Conservation (phyloP, 2,113 vertebrate species). For the Patagioenas fasciata region DNA sequence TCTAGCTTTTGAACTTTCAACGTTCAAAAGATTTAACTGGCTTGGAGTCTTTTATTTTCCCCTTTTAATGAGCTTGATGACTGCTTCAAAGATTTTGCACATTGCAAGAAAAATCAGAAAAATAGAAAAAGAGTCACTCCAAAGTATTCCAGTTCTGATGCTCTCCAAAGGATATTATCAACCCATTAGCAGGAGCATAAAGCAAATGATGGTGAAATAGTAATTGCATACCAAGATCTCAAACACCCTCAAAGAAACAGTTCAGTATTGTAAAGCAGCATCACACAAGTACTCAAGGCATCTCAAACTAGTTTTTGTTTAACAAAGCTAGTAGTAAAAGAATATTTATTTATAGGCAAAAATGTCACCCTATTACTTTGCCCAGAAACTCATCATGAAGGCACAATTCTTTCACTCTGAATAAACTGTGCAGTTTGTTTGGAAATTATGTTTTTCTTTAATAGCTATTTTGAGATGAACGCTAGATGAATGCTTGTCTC, state of each 20-base stretch:
- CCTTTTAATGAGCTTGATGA: constrained; percentile 15
- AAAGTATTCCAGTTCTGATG: not conserved
- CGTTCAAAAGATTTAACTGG: constrained; percentile 17
- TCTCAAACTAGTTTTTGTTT: not conserved
- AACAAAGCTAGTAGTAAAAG: not conserved
- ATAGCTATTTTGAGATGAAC: not conserved
- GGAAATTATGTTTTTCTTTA: not conserved
- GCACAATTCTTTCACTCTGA: not conserved
- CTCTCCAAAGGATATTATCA: not conserved
- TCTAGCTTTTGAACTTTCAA: constrained; percentile 28
- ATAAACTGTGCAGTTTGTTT: not conserved
- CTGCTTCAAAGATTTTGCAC: constrained; percentile 19
- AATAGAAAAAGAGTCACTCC: not conserved
- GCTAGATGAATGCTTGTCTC: not conserved
- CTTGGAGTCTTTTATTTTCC: constrained; percentile 45
- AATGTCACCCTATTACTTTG: not conserved
- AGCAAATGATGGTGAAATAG: not conserved
- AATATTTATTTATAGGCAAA: constrained; percentile 5
- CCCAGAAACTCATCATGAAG: not conserved
- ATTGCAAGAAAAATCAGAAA: not conserved
- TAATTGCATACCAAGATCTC: not conserved
- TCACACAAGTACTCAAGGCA: not conserved
- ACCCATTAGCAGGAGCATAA: not conserved
- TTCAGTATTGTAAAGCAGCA: not conserved
- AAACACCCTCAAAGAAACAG: not conserved